Evolutionary conservation across 2,888 invertebrate genomes (phyloP).

Genomic region (Chorisops tibialis): DNA sequence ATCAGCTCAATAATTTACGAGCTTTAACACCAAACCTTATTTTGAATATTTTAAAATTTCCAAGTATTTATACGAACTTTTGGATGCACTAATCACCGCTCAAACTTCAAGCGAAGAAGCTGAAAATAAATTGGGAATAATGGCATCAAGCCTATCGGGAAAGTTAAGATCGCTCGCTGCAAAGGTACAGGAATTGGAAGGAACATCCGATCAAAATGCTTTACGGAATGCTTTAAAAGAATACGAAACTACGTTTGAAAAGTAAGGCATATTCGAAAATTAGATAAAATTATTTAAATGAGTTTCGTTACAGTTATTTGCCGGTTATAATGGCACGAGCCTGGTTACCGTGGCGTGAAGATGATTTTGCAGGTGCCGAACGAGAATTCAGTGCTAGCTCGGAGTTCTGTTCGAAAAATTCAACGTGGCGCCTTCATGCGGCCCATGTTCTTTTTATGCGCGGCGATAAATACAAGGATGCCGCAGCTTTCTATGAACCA

Average conservation of each 20-base stretch:
- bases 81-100: conserved; percentile 95
- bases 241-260: conserved; percentile 84
- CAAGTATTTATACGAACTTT: conserved; percentile 87
- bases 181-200: conserved; percentile 88
- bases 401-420: conserved; percentile 97
- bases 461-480: conserved; percentile 96
- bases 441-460: conserved; percentile 99
- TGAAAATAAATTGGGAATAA: conserved; percentile 90
- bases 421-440: conserved; percentile 95
- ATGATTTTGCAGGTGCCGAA: conserved; percentile 93
- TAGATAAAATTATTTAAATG: neutral
- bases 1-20: conserved; percentile 14
- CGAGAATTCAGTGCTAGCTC: conserved; percentile 95
- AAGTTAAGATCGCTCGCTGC: conserved; percentile 86
- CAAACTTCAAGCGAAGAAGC: conserved; percentile 97
- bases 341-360: conserved; percentile 97
- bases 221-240: conserved; percentile 87
- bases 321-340: conserved; percentile 99
- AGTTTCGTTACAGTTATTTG: conserved; percentile 77
- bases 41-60: conserved; percentile 31
- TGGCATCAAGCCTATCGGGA: conserved; percentile 88
- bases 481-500: conserved; percentile 96
- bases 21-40: neutral
- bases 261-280: conserved; percentile 43
- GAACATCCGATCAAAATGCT: conserved; percentile 82